These are phyloP conservation scores for Epistrophella euchroma DNA, from an alignment of 2,888 invertebrate genomes.

Conservation along the genomic window DNA sequence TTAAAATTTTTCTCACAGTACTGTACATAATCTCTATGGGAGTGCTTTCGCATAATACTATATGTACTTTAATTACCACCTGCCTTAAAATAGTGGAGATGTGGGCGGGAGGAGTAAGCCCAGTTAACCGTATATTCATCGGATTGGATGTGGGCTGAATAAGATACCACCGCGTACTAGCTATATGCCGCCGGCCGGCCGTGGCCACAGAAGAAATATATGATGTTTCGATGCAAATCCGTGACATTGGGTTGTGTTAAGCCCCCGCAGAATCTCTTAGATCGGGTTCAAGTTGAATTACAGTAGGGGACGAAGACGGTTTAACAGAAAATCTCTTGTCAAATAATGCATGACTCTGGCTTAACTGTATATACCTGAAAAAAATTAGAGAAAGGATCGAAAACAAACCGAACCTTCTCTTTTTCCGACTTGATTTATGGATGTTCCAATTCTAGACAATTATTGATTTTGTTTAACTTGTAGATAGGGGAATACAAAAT, in stretches of 20 bases:
- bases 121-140: slow-evolving; percentile 45
- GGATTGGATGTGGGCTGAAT: slow-evolving; percentile 44
- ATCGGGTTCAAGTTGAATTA: slow-evolving; percentile 22
- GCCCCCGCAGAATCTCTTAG: slow-evolving; percentile 53
- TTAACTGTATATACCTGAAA: slow-evolving; percentile 14
- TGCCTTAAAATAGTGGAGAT: neutral
- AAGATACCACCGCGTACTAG: neutral
- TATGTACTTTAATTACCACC: slow-evolving; percentile 54
- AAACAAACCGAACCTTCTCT: slow-evolving; percentile 41
- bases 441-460: slow-evolving; percentile 64
- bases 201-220: slow-evolving; percentile 15
- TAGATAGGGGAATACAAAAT: slow-evolving; percentile 2
- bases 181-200: neutral
- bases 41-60: slow-evolving; percentile 23
- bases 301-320: neutral
- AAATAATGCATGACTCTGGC: slow-evolving; percentile 42
- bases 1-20: too few species aligned
- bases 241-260: slow-evolving; percentile 61
- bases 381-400: slow-evolving; percentile 20
- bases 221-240: slow-evolving; percentile 54
- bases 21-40: slow-evolving; percentile 10
- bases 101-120: neutral
- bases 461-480: slow-evolving; percentile 61
- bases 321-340: slow-evolving; percentile 35
- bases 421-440: slow-evolving; percentile 50